Evolutionary conservation across 2,113 vertebrate genomes (phyloP), one percentile per base, ranked within the genome.

Genomic region (Oncorhynchus kisutch): DNA sequence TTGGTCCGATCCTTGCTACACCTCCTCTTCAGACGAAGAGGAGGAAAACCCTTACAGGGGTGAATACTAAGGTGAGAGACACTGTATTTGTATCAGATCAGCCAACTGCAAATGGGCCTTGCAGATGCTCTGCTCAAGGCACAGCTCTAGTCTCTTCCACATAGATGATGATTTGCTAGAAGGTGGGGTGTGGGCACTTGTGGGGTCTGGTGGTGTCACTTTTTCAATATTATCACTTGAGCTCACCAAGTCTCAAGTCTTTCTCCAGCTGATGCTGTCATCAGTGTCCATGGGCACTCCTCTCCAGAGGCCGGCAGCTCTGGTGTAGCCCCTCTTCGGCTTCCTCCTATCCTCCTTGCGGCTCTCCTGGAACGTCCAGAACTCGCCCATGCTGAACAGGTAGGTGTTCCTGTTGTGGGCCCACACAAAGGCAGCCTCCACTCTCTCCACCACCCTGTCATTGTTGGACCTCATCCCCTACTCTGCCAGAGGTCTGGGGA

Each of bases 391-490:
- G 0, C 92, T 93, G 86, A 97, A 93, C 80, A 97, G 78, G 82
- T 97, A 97, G 1, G 95, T 96, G 84, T 95, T 95, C 1, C 95
- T 94, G 0, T 97, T 97, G 45, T 94, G 92, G 4, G 94, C 93
- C 95, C 95, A 97, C 11, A 94, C 88, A 70, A 97, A 96, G 66
- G 91, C 95, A 0, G 94, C 95, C 0, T 95, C 95, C 68, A 96
- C 92, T 8, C 25, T 80, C 12, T 87, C 75, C 72, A 91, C 90
- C 1, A 4, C 1, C 0, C 0, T 7, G 0, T 87, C 82, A 0
- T 62, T 80, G 0, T 74, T 74, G 0, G 64, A 74, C 12, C 62
- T 91, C 91, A 97, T 92, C 11, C 93, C 93, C 84, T 96, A 94
- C 0, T 95, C 92, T 0, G 91, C 84, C 65, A 25, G 25, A 96